phyloP scores from a whole-genome alignment of 2,797 vertebrate species.

The Tenualosa thibaudeaui region DNA sequence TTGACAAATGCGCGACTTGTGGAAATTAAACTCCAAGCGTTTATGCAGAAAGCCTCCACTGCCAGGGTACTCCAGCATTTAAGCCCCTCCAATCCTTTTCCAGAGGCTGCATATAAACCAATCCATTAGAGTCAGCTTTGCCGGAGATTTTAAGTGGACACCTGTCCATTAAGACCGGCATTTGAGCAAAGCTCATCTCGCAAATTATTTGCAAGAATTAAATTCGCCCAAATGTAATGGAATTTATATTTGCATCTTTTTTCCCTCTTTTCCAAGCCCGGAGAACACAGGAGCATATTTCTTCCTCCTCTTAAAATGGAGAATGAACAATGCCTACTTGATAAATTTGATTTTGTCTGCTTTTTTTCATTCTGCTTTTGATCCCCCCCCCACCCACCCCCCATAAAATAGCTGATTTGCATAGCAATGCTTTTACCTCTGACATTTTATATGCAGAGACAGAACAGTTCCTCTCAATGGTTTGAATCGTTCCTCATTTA shows the following conservation, averaged over 20 bases:
- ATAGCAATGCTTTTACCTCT: background rate
- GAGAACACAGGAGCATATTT: background rate
- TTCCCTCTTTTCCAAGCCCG: slow-evolving; percentile 47
- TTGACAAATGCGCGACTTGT: slow-evolving; percentile 66
- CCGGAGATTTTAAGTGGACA: slow-evolving; percentile 81
- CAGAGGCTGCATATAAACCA: slow-evolving; percentile 78
- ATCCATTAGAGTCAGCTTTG: slow-evolving; percentile 84
- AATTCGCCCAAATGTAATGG: slow-evolving; percentile 76
- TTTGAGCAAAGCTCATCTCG: slow-evolving; percentile 71
- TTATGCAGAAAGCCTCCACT: slow-evolving; percentile 71
- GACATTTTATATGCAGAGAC: background rate
- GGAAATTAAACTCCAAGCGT: slow-evolving; percentile 70
- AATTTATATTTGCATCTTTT: slow-evolving; percentile 74
- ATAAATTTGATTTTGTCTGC: background rate
- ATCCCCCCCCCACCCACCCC: too few relatives aligned
- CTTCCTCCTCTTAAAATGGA: background rate
- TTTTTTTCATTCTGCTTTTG: background rate
- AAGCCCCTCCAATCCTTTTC: slow-evolving; percentile 75
- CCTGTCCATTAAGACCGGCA: slow-evolving; percentile 79
- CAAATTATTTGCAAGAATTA: slow-evolving; percentile 76
- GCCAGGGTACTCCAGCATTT: slow-evolving; percentile 69
- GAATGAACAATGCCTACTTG: background rate
- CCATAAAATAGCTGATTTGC: background rate
- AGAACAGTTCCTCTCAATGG: too few relatives aligned
- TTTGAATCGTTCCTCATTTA: background rate